Percentiles rank a stretch among this genome's conserved stretches.
These are phyloP conservation scores for Muricea muricata DNA, from an alignment of 92 coral and sea anemone genomes.

Conservation along the genomic window DNA sequence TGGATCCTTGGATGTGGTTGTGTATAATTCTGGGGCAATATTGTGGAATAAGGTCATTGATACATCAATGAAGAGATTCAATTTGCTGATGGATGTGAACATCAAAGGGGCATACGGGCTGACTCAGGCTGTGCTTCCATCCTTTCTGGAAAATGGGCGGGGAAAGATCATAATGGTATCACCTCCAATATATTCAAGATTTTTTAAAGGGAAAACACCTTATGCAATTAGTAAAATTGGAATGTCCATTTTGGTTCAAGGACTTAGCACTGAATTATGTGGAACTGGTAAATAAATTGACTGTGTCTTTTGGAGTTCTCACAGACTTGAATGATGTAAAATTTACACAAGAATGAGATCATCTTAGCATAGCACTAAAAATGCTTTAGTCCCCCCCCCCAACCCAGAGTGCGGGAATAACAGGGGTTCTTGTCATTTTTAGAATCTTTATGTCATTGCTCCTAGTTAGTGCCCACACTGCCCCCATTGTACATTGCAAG, in stretches of 20 bases:
- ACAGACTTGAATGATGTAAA: too few relatives aligned
- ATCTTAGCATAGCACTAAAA: too few relatives aligned
- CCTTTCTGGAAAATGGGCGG: background rate
- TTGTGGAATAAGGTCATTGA: slow-evolving; percentile 15
- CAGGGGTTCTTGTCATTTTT: too few relatives aligned
- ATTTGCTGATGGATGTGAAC: slow-evolving; percentile 27
- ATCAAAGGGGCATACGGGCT: slow-evolving; percentile 14
- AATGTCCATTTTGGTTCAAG: slow-evolving; percentile 38
- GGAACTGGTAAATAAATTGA: slow-evolving; percentile 37
- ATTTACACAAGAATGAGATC: too few relatives aligned
- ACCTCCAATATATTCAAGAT: slow-evolving; percentile 34
- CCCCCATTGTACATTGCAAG: too few relatives aligned
- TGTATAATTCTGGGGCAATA: slow-evolving; percentile 29
- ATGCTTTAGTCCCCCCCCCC: too few relatives aligned
- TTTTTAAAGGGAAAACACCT: slow-evolving; percentile 25
- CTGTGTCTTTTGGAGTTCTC: too few relatives aligned
- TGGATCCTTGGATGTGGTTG: slow-evolving; percentile 28
- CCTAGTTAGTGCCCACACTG: too few relatives aligned
- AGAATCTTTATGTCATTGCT: too few relatives aligned
- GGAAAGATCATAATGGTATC: slow-evolving; percentile 25
- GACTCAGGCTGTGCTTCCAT: slow-evolving; percentile 26
- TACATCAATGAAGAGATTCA: slow-evolving; percentile 24
- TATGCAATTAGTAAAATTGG: slow-evolving; percentile 32
- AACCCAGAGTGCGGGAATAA: too few relatives aligned
- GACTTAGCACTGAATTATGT: slow-evolving; percentile 19